These are phyloP conservation scores for Eilema caniola DNA, from an alignment of 2,888 invertebrate genomes.

Conservation along the genomic window DNA sequence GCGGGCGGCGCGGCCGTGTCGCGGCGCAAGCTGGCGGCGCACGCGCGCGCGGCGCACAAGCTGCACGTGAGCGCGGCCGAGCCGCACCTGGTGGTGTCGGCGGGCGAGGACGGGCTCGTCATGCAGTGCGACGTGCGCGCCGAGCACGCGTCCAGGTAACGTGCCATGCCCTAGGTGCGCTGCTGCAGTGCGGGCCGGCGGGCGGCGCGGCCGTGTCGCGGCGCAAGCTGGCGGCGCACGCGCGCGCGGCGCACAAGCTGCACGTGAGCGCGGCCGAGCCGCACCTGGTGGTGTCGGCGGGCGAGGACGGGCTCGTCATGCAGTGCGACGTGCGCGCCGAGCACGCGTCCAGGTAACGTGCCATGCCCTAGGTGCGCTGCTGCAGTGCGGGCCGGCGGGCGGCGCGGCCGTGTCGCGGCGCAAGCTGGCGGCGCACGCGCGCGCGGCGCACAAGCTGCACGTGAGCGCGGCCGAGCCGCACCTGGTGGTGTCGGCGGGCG, in stretches of 20 bases:
- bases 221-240: conserved; percentile 90
- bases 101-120: conserved; percentile 95
- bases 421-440: conserved; percentile 90
- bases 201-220: conserved; percentile 84
- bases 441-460: conserved; percentile 95
- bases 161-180: conserved; percentile 74
- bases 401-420: conserved; percentile 85
- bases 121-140: conserved; percentile 93
- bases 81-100: conserved; percentile 93
- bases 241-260: conserved; percentile 94
- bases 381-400: conserved; percentile 87
- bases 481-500: conserved; percentile 94
- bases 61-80: conserved; percentile 91
- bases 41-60: conserved; percentile 94
- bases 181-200: conserved; percentile 86
- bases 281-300: conserved; percentile 93
- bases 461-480: conserved; percentile 92
- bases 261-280: conserved; percentile 92
- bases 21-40: conserved; percentile 90
- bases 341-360: conserved; percentile 82
- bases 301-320: conserved; percentile 94
- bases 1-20: conserved; percentile 84
- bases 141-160: conserved; percentile 85
- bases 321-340: conserved; percentile 93
- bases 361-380: conserved; percentile 80